Base-by-base conservation (phyloP, 2,113 vertebrate genomes). In the Macrotis lagotis region DNA sequence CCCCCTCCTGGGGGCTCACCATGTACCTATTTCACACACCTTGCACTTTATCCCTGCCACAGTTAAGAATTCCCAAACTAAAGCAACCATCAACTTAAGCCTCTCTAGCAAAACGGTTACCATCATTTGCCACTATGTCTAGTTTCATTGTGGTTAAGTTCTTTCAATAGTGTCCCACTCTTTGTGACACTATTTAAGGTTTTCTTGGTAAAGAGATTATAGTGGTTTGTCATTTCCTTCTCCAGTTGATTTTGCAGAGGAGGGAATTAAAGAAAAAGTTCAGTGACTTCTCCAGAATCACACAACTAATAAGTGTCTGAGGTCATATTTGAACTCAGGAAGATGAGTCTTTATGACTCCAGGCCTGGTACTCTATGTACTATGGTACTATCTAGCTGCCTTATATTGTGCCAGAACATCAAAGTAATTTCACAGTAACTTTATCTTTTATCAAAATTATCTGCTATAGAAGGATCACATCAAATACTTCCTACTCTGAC, bases 371-470 rank as follows among this genome's bases (percentile, higher is more conserved):
- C 10, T 59, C 55, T 66, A 59, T 74, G 37, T 5, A n/a, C 16
- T 74, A 19, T 74, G 66, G 4, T 0, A 19, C 9, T 31, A 66
- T 31, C 14, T 66, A 16, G 28, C n/a, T 44, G 16, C n/a, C n/a
- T n/a, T 19, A 8, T 83, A 83, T 16, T 22, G 2, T 44, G 6
- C 16, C n/a, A 44, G 37, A 16, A 83, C n/a, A 22, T 22, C 16
- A 83, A 44, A 83, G n/a, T n/a, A 83, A 8, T 44, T 83, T 52
- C 90, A 49, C 53, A 92, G 90, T 92, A 47, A 50, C 3, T 90
- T 92, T 66, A 93, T 89, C 92, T 95, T 93, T 49, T 91, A 74
- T 93, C 95, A 96, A 91, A 95, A 93, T 12, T 51, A 51, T 92
- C 51, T 50, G 25, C 50, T 95, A 48, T 93, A 96, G 66, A 92